Percentiles rank a stretch among this genome's conserved stretches.
Evolutionary conservation across 2,797 vertebrate species (phyloP).

Genomic region (Falco berigora): DNA sequence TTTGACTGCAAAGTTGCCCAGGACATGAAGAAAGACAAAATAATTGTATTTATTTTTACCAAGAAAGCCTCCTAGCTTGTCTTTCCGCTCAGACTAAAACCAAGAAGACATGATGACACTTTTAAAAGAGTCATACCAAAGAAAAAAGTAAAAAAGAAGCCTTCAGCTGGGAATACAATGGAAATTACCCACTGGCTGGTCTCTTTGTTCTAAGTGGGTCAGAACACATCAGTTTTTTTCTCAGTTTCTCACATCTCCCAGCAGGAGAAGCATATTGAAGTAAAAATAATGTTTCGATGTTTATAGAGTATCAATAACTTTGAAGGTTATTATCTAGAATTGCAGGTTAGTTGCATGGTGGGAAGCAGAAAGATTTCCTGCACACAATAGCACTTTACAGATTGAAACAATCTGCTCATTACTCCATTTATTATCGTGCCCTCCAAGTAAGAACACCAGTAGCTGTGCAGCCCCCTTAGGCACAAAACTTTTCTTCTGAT

Average conservation of each 20-base stretch:
- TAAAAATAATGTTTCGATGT: neutral
- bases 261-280: neutral
- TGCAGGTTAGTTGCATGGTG: neutral
- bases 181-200: neutral
- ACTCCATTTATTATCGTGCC: rapidly evolving
- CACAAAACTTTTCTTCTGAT: neutral
- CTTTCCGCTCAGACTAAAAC: neutral
- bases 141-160: neutral
- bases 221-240: neutral
- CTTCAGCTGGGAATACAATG: neutral
- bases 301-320: constrained; percentile 15
- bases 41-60: neutral
- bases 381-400: neutral
- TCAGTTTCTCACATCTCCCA: neutral
- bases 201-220: constrained; percentile 25
- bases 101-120: neutral
- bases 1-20: neutral
- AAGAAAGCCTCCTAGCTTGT: neutral
- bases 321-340: neutral
- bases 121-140: neutral
- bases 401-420: neutral
- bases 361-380: neutral
- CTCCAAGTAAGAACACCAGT: neutral
- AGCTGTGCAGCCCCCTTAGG: neutral
- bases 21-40: neutral